These are phyloP conservation scores for Troides helena DNA, from an alignment of 2,888 invertebrate genomes.

Conservation along the genomic window DNA sequence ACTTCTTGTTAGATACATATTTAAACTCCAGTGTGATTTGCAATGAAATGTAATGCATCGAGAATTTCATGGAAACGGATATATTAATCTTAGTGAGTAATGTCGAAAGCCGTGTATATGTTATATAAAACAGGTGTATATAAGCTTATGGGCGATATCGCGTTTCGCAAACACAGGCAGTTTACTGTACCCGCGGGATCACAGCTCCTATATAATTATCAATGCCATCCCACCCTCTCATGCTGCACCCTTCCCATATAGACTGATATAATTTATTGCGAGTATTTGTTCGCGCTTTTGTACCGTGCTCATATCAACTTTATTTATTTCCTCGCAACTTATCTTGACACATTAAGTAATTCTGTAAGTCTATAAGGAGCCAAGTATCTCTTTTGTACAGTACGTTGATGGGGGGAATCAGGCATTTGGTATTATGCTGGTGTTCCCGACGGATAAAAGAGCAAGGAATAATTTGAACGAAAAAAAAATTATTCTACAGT, in stretches of 20 bases:
- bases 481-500: slow-evolving; percentile 20
- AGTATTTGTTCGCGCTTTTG: slow-evolving; percentile 30
- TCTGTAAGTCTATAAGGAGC: slow-evolving; percentile 29
- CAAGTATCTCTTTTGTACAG: slow-evolving; percentile 26
- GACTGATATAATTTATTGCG: slow-evolving; percentile 31
- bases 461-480: slow-evolving; percentile 22
- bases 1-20: no score
- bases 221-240: slow-evolving; percentile 32
- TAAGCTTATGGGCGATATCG: slow-evolving; percentile 44
- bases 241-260: slow-evolving; percentile 28
- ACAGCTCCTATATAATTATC: slow-evolving; percentile 49
- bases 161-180: slow-evolving; percentile 50
- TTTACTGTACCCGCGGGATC: slow-evolving; percentile 58
- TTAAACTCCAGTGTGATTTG: no score
- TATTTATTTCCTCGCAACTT: slow-evolving; percentile 32
- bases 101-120: background rate
- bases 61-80: background rate
- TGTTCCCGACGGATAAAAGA: slow-evolving; percentile 4
- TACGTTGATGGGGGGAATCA: background rate
- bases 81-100: background rate
- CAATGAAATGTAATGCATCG: background rate
- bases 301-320: slow-evolving; percentile 29
- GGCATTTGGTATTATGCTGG: slow-evolving; percentile 1
- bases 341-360: slow-evolving; percentile 32
- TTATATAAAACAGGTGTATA: slow-evolving; percentile 49